Percentiles rank a stretch among this genome's conserved stretches.
These are phyloP conservation scores for Euwallacea fornicatus DNA, from an alignment of 1,140 invertebrate species.

Conservation along the genomic window DNA sequence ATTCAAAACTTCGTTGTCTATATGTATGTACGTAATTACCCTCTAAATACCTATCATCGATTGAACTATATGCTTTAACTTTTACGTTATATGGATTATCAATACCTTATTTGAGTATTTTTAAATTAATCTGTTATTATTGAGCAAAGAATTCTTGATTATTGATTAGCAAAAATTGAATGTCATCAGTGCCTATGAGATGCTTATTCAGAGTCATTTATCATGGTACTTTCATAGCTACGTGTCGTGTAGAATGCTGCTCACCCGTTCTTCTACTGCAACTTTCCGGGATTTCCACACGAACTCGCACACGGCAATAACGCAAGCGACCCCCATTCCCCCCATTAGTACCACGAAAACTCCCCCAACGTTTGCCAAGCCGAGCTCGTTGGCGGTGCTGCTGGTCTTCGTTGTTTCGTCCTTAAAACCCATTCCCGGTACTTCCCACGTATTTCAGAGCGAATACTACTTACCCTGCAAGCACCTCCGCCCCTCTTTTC, in stretches of 20 bases:
- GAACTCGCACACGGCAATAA: slow-evolving; percentile 89
- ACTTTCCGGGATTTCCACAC: slow-evolving; percentile 91
- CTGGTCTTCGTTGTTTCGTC: slow-evolving; percentile 83
- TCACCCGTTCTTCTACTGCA: slow-evolving; percentile 86
- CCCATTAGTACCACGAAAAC: slow-evolving; percentile 94
- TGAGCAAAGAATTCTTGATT: too few relatives aligned
- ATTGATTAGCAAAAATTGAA: too few relatives aligned
- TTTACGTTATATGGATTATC: too few relatives aligned
- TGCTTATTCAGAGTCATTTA: too few relatives aligned
- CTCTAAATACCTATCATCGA: too few relatives aligned
- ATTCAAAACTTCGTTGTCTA: too few relatives aligned
- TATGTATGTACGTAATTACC: too few relatives aligned
- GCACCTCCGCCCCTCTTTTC: slow-evolving; percentile 82
- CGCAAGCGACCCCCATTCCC: slow-evolving; percentile 85
- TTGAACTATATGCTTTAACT: too few relatives aligned
- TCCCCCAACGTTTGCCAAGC: slow-evolving; percentile 90
- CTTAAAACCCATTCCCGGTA: slow-evolving; percentile 53
- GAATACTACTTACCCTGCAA: slow-evolving; percentile 67
- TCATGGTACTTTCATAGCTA: slow-evolving; percentile 42
- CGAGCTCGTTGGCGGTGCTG: slow-evolving; percentile 81
- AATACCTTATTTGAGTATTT: too few relatives aligned
- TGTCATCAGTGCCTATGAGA: too few relatives aligned
- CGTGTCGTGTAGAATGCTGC: slow-evolving; percentile 57
- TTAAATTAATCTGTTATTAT: too few relatives aligned
- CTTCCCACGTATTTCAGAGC: not conserved